Conservation (phyloP, 1,140 invertebrate genomes). For the Drosophila arizonae region DNA sequence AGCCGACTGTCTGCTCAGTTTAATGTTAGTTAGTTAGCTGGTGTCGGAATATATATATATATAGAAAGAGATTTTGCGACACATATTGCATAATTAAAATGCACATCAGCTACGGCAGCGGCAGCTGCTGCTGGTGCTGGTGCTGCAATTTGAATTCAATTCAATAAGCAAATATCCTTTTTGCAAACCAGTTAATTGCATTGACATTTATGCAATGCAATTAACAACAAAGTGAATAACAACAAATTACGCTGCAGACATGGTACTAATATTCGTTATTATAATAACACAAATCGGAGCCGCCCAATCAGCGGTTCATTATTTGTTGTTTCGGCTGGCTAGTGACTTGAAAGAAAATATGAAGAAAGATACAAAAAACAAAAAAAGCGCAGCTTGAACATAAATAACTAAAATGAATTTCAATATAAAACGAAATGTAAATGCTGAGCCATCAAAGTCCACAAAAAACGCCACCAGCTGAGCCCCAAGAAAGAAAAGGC, state of each 20-base stretch:
- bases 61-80: slow-evolving; percentile 1
- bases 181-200: slow-evolving; percentile 16
- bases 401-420: slow-evolving; percentile 69
- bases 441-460: slow-evolving; percentile 74
- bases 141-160: slow-evolving; percentile 10
- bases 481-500: slow-evolving; percentile 28
- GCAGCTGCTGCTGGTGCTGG: slow-evolving; percentile 4
- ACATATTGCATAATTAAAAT: slow-evolving; percentile 31
- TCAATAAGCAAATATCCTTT: slow-evolving; percentile 35
- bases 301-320: slow-evolving; percentile 61
- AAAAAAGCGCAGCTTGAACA: slow-evolving; percentile 72
- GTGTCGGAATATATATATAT: slow-evolving; percentile 4
- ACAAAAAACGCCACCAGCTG: slow-evolving; percentile 38
- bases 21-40: slow-evolving; percentile 35
- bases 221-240: slow-evolving; percentile 27
- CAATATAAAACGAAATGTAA: slow-evolving; percentile 64
- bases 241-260: slow-evolving; percentile 33
- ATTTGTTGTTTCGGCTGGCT: slow-evolving; percentile 25
- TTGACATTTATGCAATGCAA: slow-evolving; percentile 5
- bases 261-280: slow-evolving; percentile 6
- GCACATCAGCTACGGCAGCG: slow-evolving; percentile 17
- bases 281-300: slow-evolving; percentile 46
- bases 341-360: slow-evolving; percentile 16
- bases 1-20: slow-evolving; percentile 20
- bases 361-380: slow-evolving; percentile 24